A percentile compares a stretch with the other conserved stretches of the same genome.
Conservation (phyloP, 2,797 vertebrate species). For the Pipistrellus pygmaeus region DNA sequence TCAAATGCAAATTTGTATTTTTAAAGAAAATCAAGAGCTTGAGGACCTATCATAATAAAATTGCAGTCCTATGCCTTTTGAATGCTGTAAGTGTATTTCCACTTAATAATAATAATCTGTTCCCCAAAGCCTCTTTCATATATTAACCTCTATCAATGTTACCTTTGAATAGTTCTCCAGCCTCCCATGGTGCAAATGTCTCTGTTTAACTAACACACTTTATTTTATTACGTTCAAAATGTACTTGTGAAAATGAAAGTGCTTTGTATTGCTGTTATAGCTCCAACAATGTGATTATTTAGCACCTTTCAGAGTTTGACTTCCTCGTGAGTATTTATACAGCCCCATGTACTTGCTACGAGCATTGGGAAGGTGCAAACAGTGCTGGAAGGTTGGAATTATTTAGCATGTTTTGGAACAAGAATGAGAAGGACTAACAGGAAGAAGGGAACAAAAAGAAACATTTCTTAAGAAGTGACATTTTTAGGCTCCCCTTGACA, state of each 20-base stretch:
- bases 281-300: constrained; percentile 86
- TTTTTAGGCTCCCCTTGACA: constrained; percentile 68
- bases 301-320: constrained; percentile 82
- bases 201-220: constrained; percentile 88
- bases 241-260: constrained; percentile 88
- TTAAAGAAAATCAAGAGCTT: constrained; percentile 38
- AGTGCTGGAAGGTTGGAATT: constrained; percentile 72
- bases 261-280: constrained; percentile 85
- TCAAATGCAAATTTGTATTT: constrained; percentile 60
- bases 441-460: constrained; percentile 63
- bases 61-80: constrained; percentile 67
- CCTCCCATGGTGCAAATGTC: constrained; percentile 84
- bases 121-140: constrained; percentile 70
- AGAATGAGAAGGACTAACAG: constrained; percentile 67
- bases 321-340: constrained; percentile 80
- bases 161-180: constrained; percentile 84
- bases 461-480: constrained; percentile 72
- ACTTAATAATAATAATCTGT: constrained; percentile 75
- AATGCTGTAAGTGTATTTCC: constrained; percentile 69
- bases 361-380: constrained; percentile 77
- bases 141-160: constrained; percentile 80
- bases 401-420: constrained; percentile 76
- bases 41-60: constrained; percentile 57
- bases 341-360: constrained; percentile 73
- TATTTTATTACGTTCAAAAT: constrained; percentile 87